These are phyloP conservation scores for Xanthorhoe spadicearia DNA, from an alignment of 2,888 invertebrate genomes.

Conservation along the genomic window DNA sequence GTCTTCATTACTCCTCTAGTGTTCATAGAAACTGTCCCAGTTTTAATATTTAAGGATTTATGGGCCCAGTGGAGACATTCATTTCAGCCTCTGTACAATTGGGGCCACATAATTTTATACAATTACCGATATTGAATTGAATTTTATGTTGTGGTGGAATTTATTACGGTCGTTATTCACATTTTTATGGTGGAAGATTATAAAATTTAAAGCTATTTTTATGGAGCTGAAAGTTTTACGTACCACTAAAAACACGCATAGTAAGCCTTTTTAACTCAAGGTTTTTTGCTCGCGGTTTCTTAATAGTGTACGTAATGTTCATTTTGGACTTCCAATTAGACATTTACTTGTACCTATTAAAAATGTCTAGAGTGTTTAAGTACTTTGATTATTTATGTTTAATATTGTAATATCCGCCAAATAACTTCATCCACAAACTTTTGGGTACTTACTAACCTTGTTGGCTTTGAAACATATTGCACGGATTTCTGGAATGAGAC, in stretches of 20 bases:
- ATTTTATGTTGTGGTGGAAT: slow-evolving; percentile 45
- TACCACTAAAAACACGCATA: slow-evolving; percentile 14
- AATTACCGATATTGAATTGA: slow-evolving; percentile 53
- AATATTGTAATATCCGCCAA: not conserved
- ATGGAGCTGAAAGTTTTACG: slow-evolving; percentile 14
- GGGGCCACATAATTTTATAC: slow-evolving; percentile 55
- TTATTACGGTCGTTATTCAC: slow-evolving; percentile 37
- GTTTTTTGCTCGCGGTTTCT: not conserved
- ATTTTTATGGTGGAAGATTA: slow-evolving; percentile 36
- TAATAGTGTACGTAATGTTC: not conserved
- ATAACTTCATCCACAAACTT: slow-evolving; percentile 11
- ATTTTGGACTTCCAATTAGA: too few relatives aligned
- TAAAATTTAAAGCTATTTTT: slow-evolving; percentile 22
- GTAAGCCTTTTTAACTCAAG: slow-evolving; percentile 4
- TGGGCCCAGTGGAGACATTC: slow-evolving; percentile 74
- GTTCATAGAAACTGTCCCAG: slow-evolving; percentile 66
- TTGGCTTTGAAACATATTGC: slow-evolving; percentile 24
- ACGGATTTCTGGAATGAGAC: slow-evolving; percentile 25
- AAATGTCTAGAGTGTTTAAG: not conserved
- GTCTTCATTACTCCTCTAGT: slow-evolving; percentile 62
- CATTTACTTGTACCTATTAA: not conserved
- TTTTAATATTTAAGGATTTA: slow-evolving; percentile 80
- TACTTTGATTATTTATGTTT: not conserved
- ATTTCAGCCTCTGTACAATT: slow-evolving; percentile 67
- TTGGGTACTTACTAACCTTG: slow-evolving; percentile 12